These are phyloP conservation scores for Limnephilus auricula DNA, from an alignment of 2,888 invertebrate genomes.

Conservation along the genomic window DNA sequence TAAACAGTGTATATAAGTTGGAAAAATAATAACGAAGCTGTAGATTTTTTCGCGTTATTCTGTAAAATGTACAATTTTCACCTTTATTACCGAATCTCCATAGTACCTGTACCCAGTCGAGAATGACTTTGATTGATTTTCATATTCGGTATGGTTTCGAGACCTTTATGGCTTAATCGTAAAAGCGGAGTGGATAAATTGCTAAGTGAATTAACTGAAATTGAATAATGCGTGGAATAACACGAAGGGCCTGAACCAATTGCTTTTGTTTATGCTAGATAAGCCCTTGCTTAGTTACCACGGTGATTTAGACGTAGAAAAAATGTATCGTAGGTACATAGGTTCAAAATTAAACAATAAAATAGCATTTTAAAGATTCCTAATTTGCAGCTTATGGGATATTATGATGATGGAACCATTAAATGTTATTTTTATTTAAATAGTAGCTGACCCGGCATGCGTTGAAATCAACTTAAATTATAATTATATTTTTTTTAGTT, in stretches of 20 bases:
- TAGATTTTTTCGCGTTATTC: not conserved
- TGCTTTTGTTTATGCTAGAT: not conserved
- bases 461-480: too few species aligned
- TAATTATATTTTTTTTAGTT: too few species aligned
- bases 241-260: not conserved
- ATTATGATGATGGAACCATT: too few species aligned
- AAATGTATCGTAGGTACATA: too few species aligned
- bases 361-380: too few species aligned
- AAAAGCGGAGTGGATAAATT: slow-evolving; percentile 14
- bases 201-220: slow-evolving; percentile 26
- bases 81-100: not conserved
- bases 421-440: too few species aligned
- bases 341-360: too few species aligned
- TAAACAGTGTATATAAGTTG: not conserved
- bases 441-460: too few species aligned
- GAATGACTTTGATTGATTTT: not conserved
- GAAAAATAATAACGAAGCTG: not conserved
- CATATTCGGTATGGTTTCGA: not conserved
- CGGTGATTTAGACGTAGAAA: not conserved
- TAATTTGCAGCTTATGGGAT: too few species aligned
- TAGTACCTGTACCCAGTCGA: not conserved
- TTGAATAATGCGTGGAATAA: slow-evolving; percentile 29
- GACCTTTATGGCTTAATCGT: not conserved
- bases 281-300: not conserved
- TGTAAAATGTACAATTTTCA: not conserved